phyloP scores from a whole-genome alignment of 2,888 invertebrate genomes.

The Oegoconia quadripuncta region DNA sequence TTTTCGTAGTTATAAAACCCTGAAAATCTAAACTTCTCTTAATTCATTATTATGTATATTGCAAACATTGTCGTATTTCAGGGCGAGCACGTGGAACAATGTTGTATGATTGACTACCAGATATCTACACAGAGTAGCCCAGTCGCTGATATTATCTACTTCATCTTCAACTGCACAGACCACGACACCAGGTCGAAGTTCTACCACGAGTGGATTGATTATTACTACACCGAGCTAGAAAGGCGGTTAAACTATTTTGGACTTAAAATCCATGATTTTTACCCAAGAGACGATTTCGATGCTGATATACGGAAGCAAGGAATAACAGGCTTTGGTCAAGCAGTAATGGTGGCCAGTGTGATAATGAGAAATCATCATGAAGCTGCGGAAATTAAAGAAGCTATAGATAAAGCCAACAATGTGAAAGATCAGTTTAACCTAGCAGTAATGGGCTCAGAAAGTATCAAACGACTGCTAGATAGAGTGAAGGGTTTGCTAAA shows the following conservation, averaged over 20 bases:
- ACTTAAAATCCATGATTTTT: constrained; percentile 27
- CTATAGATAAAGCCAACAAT: constrained; percentile 7
- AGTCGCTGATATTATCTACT: neutral
- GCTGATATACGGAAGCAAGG: constrained; percentile 31
- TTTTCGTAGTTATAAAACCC: neutral
- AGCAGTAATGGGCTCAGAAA: neutral
- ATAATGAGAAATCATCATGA: constrained; percentile 28
- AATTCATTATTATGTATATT: neutral
- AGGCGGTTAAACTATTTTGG: constrained; percentile 16
- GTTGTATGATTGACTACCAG: constrained; percentile 18
- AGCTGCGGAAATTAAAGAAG: constrained; percentile 19
- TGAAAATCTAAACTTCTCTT: neutral
- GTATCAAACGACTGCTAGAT: constrained; percentile 1
- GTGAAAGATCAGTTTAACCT: neutral
- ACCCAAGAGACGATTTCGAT: constrained; percentile 33
- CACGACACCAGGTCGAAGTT: constrained; percentile 14
- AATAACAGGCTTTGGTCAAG: constrained; percentile 20
- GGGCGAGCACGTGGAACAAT: neutral
- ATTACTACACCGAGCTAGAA: neutral
- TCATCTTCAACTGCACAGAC: constrained; percentile 28
- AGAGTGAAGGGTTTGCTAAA: constrained; percentile 29
- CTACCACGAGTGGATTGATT: constrained; percentile 9
- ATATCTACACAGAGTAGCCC: constrained; percentile 12
- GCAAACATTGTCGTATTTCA: neutral
- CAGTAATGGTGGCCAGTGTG: constrained; percentile 22